phyloP scores from a whole-genome alignment of 2,888 invertebrate genomes.

The Aplocera efformata region DNA sequence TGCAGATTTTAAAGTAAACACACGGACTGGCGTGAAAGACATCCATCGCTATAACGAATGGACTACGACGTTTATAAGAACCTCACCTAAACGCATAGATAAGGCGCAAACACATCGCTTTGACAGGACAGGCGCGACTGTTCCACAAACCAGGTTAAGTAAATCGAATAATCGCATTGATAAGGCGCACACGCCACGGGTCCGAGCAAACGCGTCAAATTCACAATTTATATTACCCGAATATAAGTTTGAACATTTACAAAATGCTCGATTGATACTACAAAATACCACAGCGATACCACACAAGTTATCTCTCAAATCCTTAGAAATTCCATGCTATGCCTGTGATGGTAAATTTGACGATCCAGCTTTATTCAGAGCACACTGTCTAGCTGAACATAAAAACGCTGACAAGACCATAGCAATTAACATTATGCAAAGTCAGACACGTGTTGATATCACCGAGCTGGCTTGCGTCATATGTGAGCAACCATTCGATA shows the following conservation, averaged over 20 bases:
- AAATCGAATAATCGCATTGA: too few relatives aligned
- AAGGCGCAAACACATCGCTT: too few relatives aligned
- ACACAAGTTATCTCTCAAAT: neutral
- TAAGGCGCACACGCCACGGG: too few relatives aligned
- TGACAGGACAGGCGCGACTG: neutral
- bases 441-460: slow-evolving; percentile 20
- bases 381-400: slow-evolving; percentile 23
- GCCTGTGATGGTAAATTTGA: slow-evolving; percentile 6
- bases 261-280: slow-evolving; percentile 10
- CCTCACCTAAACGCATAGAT: neutral
- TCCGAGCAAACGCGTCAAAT: too few relatives aligned
- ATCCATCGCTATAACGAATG: neutral
- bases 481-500: slow-evolving; percentile 10
- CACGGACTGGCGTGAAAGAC: too few relatives aligned
- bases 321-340: slow-evolving; percentile 8
- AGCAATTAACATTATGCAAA: too few relatives aligned
- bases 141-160: too few relatives aligned
- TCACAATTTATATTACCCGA: too few relatives aligned
- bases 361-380: slow-evolving; percentile 20
- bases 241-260: neutral
- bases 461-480: slow-evolving; percentile 21
- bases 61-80: slow-evolving; percentile 1
- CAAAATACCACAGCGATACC: slow-evolving; percentile 14
- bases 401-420: slow-evolving; percentile 15
- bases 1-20: too few relatives aligned